phyloP scores from a whole-genome alignment of 2,888 invertebrate genomes.

The Macaria notata region DNA sequence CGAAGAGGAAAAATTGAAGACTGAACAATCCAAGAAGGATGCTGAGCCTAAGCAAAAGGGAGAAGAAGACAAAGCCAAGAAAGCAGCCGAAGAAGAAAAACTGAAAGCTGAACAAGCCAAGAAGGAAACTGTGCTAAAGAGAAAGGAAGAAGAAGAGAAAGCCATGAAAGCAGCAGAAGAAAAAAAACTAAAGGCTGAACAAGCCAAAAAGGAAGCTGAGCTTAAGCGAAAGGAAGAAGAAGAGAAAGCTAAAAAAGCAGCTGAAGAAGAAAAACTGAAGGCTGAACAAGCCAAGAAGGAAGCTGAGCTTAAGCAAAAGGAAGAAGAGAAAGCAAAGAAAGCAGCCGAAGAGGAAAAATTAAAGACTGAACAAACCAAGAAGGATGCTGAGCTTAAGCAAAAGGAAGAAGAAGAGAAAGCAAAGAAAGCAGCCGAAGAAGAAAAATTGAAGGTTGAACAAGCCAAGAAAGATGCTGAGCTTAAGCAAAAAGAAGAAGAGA shows the following conservation, averaged over 20 bases:
- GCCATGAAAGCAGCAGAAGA: constrained; percentile 8
- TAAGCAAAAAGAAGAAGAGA: background rate
- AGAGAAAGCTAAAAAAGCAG: constrained; percentile 12
- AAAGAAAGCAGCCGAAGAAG: background rate
- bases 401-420: constrained; percentile 7
- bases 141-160: constrained; percentile 10
- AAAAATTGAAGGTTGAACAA: background rate
- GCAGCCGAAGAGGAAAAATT: constrained; percentile 23
- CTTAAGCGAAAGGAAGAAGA: constrained; percentile 18
- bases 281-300: constrained; percentile 11
- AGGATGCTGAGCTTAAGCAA: constrained; percentile 18
- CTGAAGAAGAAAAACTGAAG: constrained; percentile 21
- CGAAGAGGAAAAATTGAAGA: constrained; percentile 13
- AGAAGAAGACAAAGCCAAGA: background rate
- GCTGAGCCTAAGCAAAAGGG: background rate
- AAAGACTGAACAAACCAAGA: constrained; percentile 3
- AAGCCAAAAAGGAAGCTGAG: constrained; percentile 5
- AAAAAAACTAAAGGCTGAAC: constrained; percentile 12
- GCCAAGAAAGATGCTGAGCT: background rate
- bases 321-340: constrained; percentile 4
- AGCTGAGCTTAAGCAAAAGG: background rate
- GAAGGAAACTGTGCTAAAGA: constrained; percentile 7
- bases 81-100: background rate
- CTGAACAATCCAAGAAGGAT: constrained; percentile 7
- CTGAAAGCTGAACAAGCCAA: background rate